Evolutionary conservation across 1,140 invertebrate genomes (phyloP), one percentile per base, ranked within the genome.

Genomic region (Lepidostoma basale): DNA sequence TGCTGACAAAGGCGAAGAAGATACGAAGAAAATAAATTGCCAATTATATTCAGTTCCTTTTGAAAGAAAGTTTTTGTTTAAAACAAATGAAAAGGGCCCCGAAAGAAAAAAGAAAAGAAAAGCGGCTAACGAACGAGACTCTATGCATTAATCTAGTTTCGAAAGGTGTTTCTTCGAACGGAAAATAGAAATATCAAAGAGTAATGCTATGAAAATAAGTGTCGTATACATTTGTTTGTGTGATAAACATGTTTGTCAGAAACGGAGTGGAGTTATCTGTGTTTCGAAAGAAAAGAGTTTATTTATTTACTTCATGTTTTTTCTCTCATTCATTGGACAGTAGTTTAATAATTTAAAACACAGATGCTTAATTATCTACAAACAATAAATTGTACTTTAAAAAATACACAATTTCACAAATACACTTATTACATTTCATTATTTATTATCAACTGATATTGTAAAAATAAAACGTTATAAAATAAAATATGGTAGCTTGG

Each of bases 11-110:
- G 65, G 62, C 56, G 44, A 66, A 70, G 62, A 44, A 64, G 64
- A 71, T 45, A 71, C 65, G 69, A 71, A 71, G 65, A 71, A 71
- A 71, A 71, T 71, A 67, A 67, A 67, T 67, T 67, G 64, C 64
- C 64, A 67, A 67, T 67, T 67, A 67, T 67, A 67, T 67, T 67
- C 54, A 49, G 64, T 67, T 42, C 64, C 44, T 60, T 54, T 54
- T 47, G 56, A 67, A 67, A 67, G 64, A 67, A 67, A 67, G 44
- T 45, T 67, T 63, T 67, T 59, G 54, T 67, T 67, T 67, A 67
- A 67, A 67, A 67, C 64, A 67, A 67, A 59, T 47, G 64, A 67
- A 67, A 67, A 59, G 52, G 52, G 39, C 54, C 22, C 42, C 22
- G 36, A 60, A 42, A 42, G 25, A 60, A 60, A 42, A 42, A 59